Evolutionary conservation across 2,888 invertebrate species (phyloP).

Genomic region (Scaptomyza flava): DNA sequence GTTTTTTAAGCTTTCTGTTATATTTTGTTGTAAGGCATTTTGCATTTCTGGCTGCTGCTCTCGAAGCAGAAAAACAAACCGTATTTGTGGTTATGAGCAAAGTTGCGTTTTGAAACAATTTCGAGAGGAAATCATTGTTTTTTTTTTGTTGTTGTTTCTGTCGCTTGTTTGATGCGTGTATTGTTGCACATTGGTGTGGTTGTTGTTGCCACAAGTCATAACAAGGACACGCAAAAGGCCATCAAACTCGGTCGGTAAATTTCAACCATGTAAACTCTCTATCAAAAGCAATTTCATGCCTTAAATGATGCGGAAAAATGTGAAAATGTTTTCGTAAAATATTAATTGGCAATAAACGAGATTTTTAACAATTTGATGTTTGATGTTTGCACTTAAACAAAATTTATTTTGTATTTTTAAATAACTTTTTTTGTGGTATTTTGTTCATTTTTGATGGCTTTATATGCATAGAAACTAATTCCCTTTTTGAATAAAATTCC

Average conservation of each 20-base stretch:
- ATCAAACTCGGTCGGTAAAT: not conserved
- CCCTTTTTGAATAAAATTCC: not conserved
- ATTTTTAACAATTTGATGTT: not conserved
- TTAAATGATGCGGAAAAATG: not conserved
- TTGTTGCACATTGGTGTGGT: not conserved
- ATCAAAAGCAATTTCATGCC: not conserved
- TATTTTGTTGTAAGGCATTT: constrained; percentile 5
- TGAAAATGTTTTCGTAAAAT: not conserved
- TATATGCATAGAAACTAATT: not conserved
- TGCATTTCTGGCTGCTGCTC: not conserved
- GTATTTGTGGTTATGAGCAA: constrained; percentile 65
- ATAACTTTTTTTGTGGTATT: no score
- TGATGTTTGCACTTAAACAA: not conserved
- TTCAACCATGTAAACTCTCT: not conserved
- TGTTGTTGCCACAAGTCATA: not conserved
- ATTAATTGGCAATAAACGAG: constrained; percentile 1
- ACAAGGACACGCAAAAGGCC: not conserved
- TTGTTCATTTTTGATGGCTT: no score
- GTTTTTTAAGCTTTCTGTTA: not conserved
- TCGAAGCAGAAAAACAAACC: constrained; percentile 41
- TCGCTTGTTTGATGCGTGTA: not conserved
- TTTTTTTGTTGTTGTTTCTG: constrained; percentile 41
- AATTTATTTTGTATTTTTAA: not conserved
- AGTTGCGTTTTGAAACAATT: constrained; percentile 51
- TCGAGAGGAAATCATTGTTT: constrained; percentile 45